A percentile compares a stretch with the other conserved stretches of the same genome.
These are phyloP conservation scores for Isurus oxyrinchus DNA, from an alignment of 2,113 vertebrate species.

Conservation along the genomic window DNA sequence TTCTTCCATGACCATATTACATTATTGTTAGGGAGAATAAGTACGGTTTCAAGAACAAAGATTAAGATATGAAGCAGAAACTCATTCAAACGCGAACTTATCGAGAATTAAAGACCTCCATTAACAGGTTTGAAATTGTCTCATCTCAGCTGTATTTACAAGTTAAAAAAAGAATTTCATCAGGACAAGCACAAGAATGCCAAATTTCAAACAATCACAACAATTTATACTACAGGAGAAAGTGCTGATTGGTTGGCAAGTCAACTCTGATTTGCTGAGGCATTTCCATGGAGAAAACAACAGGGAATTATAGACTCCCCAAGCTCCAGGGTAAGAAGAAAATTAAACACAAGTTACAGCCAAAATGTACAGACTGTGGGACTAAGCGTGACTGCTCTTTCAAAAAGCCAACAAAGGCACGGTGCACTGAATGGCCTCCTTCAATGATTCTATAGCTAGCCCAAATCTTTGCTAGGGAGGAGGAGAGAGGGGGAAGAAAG, in stretches of 20 bases:
- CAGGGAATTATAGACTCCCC: too few species aligned
- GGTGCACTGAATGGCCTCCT: too few species aligned
- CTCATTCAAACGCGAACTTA: not conserved
- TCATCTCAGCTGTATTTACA: not conserved
- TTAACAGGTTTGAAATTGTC: too few species aligned
- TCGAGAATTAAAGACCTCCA: not conserved
- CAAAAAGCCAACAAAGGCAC: too few species aligned
- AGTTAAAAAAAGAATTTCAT: not conserved
- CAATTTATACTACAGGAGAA: too few species aligned
- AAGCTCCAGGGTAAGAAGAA: too few species aligned
- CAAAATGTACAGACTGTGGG: not conserved
- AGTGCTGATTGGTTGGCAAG: too few species aligned
- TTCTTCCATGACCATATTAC: not conserved
- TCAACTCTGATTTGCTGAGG: too few species aligned
- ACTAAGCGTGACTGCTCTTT: too few species aligned
- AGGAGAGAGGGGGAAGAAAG: too few species aligned
- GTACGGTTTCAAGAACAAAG: not conserved
- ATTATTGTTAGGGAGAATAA: not conserved
- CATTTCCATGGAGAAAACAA: too few species aligned
- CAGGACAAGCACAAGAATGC: not conserved
- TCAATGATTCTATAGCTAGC: not conserved
- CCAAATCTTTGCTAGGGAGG: not conserved
- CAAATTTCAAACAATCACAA: too few species aligned
- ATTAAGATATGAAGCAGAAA: not conserved
- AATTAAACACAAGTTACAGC: not conserved